A percentile compares a stretch with the other conserved stretches of the same genome.
Conservation (phyloP, 2,113 vertebrate genomes). For the Lichenostomus cassidix region DNA sequence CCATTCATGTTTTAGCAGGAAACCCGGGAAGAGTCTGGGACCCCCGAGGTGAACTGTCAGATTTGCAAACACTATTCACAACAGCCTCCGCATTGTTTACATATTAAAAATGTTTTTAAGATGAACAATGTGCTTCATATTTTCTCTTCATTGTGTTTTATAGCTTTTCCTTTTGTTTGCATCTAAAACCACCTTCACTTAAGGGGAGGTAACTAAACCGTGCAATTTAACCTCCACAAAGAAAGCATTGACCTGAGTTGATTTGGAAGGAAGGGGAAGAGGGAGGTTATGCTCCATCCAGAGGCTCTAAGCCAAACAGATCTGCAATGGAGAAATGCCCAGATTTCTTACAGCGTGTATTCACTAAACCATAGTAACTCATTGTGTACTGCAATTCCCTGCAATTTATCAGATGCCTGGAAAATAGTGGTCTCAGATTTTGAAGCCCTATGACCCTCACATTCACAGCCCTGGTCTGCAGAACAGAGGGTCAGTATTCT, state of each 20-base stretch:
- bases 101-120: neutral
- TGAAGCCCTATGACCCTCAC: neutral
- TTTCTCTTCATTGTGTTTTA: neutral
- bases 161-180: slow-evolving; percentile 16
- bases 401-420: neutral
- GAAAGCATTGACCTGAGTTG: slow-evolving; percentile 15
- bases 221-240: slow-evolving; percentile 31
- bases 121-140: neutral
- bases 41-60: neutral
- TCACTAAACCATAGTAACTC: slow-evolving; percentile 33
- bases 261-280: slow-evolving; percentile 14
- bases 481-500: neutral
- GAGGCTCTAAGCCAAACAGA: slow-evolving; percentile 34
- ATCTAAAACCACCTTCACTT: neutral
- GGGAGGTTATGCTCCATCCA: slow-evolving; percentile 4
- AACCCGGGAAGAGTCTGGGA: neutral
- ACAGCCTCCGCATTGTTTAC: slow-evolving; percentile 7
- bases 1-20: neutral
- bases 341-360: slow-evolving; percentile 26
- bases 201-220: neutral
- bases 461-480: neutral
- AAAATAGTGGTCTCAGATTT: neutral
- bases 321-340: slow-evolving; percentile 48
- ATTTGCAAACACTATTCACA: neutral
- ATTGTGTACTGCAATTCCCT: slow-evolving; percentile 19